phyloP scores from a whole-genome alignment of 35 echinoderm and acorn worm genomes.

The Ophioderma brevispina region DNA sequence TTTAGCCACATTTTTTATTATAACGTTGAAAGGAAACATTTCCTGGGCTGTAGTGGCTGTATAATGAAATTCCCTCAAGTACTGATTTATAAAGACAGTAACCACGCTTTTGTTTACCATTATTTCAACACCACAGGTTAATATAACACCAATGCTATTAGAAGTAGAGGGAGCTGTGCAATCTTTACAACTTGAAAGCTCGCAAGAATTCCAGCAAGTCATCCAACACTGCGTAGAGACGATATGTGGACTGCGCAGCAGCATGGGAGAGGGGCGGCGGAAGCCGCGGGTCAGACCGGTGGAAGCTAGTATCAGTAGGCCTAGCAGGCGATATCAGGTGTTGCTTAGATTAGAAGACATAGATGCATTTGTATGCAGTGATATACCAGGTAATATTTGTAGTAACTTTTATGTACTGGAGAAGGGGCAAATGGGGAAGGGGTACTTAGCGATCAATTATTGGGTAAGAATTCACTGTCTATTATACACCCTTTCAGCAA shows the following conservation, averaged over 20 bases:
- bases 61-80: no score
- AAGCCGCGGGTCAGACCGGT: slow-evolving; percentile 19
- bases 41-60: neutral
- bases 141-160: slow-evolving; percentile 43
- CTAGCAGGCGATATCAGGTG: slow-evolving; percentile 21
- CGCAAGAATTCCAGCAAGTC: slow-evolving; percentile 58
- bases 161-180: slow-evolving; percentile 62
- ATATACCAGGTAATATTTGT: slow-evolving; percentile 64
- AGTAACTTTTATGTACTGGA: no score
- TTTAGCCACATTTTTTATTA: neutral
- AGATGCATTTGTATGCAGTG: slow-evolving; percentile 67
- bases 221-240: slow-evolving; percentile 56
- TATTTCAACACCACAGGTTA: slow-evolving; percentile 24
- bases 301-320: neutral
- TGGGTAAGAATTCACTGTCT: no score
- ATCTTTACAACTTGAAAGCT: slow-evolving; percentile 78
- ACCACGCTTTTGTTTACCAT: no score
- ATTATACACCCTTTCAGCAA: no score
- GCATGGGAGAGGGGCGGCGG: neutral
- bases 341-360: slow-evolving; percentile 67
- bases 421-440: no score
- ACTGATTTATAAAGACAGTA: no score
- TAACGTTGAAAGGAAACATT: no score
- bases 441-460: no score
- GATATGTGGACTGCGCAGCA: neutral